A percentile compares a stretch with the other conserved stretches of the same genome.
Evolutionary conservation across 2,113 vertebrate species (phyloP).

Genomic region (Erinaceus europaeus): DNA sequence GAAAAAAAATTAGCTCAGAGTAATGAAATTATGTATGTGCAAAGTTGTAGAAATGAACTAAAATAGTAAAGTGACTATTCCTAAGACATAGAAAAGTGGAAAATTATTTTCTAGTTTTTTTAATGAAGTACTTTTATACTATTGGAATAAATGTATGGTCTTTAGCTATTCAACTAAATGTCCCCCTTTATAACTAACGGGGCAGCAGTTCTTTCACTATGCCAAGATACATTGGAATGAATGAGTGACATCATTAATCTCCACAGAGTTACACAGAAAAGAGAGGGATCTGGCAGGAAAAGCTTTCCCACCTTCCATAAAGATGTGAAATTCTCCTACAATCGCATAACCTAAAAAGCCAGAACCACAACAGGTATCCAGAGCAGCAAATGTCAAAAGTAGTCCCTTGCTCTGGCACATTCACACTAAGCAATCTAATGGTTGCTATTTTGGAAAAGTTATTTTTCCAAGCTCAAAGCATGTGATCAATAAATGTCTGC

Average conservation of each 20-base stretch:
- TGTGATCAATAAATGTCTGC: slow-evolving; percentile 48
- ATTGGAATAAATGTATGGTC: background rate
- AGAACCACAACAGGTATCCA: background rate
- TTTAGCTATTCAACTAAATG: background rate
- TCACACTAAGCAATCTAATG: background rate
- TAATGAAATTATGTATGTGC: background rate
- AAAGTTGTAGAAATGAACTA: background rate
- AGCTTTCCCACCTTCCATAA: background rate
- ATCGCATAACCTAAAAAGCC: background rate
- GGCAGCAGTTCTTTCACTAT: background rate
- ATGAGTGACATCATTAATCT: background rate
- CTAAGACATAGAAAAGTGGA: background rate
- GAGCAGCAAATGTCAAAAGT: background rate
- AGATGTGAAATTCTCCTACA: background rate
- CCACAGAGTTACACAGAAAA: background rate
- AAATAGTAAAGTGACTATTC: background rate
- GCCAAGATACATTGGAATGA: background rate
- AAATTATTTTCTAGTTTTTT: background rate
- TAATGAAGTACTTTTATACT: background rate
- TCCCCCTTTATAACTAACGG: background rate
- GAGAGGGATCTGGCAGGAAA: background rate
- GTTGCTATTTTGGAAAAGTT: background rate
- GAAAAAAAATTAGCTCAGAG: no score
- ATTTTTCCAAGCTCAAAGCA: slow-evolving; percentile 41
- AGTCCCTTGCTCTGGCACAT: background rate